Base-by-base conservation (phyloP, 2,888 invertebrate genomes). In the Campoplex nolae region DNA sequence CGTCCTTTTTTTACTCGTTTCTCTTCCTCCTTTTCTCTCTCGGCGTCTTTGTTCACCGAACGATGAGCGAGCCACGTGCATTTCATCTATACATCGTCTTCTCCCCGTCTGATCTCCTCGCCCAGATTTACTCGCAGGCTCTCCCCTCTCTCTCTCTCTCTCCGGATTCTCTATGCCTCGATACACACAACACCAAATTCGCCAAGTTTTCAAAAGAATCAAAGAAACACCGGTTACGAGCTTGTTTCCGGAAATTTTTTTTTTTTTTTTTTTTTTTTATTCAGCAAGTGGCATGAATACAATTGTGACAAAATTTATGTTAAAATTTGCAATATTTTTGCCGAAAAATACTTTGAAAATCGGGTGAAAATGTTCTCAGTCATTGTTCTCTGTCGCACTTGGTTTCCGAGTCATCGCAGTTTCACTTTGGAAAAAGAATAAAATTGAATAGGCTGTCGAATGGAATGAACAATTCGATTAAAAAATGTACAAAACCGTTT, bases 61-160 rank as follows among this genome's bases (percentile, higher is more conserved):
- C 82, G 83, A 78, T 56, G 78, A 71, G 56, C 75, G 73, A 38
- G 68, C 88, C 84, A 83, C 86, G 86, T 86, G 86, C 86, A 86
- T 77, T 83, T 45, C 42, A 48, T 48, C 51, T 73, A 51, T 54
- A 35, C 54, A 54, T 51, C 48, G 73, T 54, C n/a, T 48, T 16
- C 32, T 32, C 32, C 51, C 16, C 9, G 35, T 35, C 56, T 42
- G 74, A 74, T 56, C 28, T 28, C 48, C 45, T 42, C 58, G 58
- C 74, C n/a, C 74, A 28, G 38, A 45, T 74, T 42, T 58, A 23
- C 58, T 23, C 58, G 8, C 42, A 23, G 16, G 42, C 71, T 23
- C 51, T 32, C n/a, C 54, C 73, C 35, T 54, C 73, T 54, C 32
- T 23, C 23, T 23, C 23, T 23, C 23, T 23, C 23, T 23, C 23